Base-by-base conservation (phyloP, 1,140 invertebrate genomes). In the Aphaenogaster rudis region DNA sequence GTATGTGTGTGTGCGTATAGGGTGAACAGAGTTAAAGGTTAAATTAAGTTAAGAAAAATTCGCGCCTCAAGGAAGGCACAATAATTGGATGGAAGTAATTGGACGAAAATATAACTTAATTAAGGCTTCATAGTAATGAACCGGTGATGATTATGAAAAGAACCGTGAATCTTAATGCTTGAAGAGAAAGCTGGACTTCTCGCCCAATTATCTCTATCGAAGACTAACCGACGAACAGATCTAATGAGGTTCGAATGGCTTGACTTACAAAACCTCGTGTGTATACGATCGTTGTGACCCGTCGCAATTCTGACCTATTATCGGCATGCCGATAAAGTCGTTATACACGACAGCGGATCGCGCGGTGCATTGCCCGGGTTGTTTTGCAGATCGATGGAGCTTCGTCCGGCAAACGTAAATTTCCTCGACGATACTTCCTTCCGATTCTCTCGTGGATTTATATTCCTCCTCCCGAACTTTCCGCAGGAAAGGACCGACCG, bases 171-270 rank as follows among this genome's bases (percentile, higher is more conserved):
- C 39, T 74, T 74, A 33, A 67, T n/a, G n/a, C 8, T 13, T 15
- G 11, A 61, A 15, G 4, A 36, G 4, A 33, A 71, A 15, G 17
- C 33, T 39, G 21, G 52, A 15, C 6, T 21, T 78, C 9, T 64
- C 15, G 11, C 7, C 82, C 72, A 71, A 90, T 88, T 66, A 84
- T 57, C 61, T 91, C 84, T 90, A 36, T 57, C 11, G 21, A 92
- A 92, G 90, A 92, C 89, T 88, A 86, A 92, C 76, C 89, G 92
- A 94, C 92, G 90, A 92, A 90, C 87, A 85, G 88, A 7, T 59
- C 88, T 93, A 92, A 93, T 89, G 91, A 85, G 90, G 88, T 93
- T 94, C 91, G 92, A 90, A 93, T 93, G 91, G 93, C 91, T 94
- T 94, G 92, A 92, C 93, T 94, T 92, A 92, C 91, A 92, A 94